A percentile compares a stretch with the other conserved stretches of the same genome.
Conservation (phyloP, 2,113 vertebrate species). For the Galbula dea region DNA sequence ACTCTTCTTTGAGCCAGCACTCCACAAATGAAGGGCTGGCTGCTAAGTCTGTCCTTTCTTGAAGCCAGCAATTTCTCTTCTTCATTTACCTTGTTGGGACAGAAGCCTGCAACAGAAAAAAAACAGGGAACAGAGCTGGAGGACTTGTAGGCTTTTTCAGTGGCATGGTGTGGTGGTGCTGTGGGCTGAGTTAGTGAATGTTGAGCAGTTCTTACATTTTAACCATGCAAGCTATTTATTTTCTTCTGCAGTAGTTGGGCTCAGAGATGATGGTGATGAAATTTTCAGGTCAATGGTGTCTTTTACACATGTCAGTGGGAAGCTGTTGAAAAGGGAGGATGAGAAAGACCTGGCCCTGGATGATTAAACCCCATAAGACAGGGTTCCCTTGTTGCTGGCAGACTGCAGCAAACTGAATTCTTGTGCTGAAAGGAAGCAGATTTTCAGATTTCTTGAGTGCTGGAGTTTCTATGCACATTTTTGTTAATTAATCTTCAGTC, state of each 20-base stretch:
- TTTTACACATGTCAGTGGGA: not conserved
- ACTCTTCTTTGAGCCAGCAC: not conserved
- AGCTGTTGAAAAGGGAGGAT: not conserved
- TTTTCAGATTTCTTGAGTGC: not conserved
- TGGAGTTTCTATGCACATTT: not conserved
- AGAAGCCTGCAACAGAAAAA: not conserved
- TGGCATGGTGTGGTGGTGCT: not conserved
- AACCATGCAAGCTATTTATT: not conserved
- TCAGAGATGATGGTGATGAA: not conserved
- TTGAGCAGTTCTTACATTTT: not conserved
- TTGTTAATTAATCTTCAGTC: not conserved
- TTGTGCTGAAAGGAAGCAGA: not conserved
- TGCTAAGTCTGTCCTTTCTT: not conserved
- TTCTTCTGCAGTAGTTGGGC: not conserved
- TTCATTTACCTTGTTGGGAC: not conserved
- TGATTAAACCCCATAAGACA: not conserved
- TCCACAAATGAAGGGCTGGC: accelerated
- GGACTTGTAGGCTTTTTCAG: not conserved
- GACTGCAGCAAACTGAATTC: not conserved
- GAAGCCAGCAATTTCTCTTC: not conserved
- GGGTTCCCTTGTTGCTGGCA: not conserved
- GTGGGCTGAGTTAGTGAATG: not conserved
- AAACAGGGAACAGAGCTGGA: not conserved
- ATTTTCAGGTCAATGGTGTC: not conserved
- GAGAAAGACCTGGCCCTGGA: not conserved